Evolutionary conservation across 2,797 vertebrate genomes (phyloP), one percentile per base, ranked within the genome.

Genomic region (Muscicapa striata): DNA sequence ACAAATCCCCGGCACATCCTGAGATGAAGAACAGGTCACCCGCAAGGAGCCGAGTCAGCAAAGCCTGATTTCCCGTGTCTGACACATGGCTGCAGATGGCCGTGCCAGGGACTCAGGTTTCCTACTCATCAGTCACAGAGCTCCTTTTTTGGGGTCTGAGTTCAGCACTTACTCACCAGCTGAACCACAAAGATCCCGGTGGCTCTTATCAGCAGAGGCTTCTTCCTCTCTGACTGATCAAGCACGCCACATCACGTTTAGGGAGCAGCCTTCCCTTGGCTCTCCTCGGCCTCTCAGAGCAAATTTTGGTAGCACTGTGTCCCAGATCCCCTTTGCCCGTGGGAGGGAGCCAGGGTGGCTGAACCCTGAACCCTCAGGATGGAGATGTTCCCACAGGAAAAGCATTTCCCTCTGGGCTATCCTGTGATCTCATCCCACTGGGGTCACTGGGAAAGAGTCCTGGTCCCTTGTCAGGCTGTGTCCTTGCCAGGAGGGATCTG

Each of bases 51-150:
- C 2, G 0, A 94, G 92, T 93, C 94, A 94, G 87, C 90, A 90
- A 55, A 77, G 32, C 5, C 73, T 79, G 58, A 29, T 51, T 96
- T 95, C 90, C 94, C 40, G 5, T 86, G 63, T 91, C 69, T 90
- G 91, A 95, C 88, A 93, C 77, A 72, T 1, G 36, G 52, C 87
- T 90, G 66, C 87, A 89, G 82, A 67, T 41, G 80, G 77, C 46
- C 0, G 0, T 45, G 41, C 67, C 91, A 95, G 83, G 61, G 64
- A 10, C 76, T 41, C 70, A 84, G 67, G 40, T 84, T 93, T 96
- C 43, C 74, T 77, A 55, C 90, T 93, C 85, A 91, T 67, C 80
- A 52, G 1, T 52, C 55, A 48, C 78, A 59, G 40, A 89, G 38
- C 46, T 88, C 69, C 70, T 48, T 91, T 93, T 96, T 13, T 84